Evolutionary conservation across 2,113 vertebrate species (phyloP).

Genomic region (Anarrhichthys ocellatus): DNA sequence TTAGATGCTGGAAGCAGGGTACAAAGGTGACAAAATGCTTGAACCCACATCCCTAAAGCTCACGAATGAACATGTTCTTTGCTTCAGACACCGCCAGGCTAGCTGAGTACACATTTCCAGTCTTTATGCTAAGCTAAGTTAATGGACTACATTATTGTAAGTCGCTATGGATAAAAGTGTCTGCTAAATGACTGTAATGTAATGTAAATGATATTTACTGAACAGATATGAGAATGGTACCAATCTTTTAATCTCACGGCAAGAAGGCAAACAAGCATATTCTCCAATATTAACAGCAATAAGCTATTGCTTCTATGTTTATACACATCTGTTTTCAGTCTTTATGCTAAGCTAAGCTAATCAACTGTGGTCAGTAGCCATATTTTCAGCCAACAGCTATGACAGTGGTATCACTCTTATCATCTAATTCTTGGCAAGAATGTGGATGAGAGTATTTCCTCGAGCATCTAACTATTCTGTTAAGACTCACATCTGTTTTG

Average conservation of each 20-base stretch:
- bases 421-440: not conserved
- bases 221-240: not conserved
- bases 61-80: not conserved
- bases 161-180: no score
- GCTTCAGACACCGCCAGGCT: not conserved
- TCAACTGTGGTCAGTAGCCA: not conserved
- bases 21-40: not conserved
- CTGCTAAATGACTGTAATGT: no score
- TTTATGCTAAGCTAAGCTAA: not conserved
- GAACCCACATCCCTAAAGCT: not conserved
- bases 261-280: not conserved
- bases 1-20: not conserved
- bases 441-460: not conserved
- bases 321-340: not conserved
- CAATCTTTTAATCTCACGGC: not conserved
- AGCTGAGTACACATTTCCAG: not conserved
- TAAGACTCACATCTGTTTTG: not conserved
- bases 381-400: not conserved
- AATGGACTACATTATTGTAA: not conserved
- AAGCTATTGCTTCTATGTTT: not conserved
- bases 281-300: not conserved
- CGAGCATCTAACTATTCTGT: not conserved
- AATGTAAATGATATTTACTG: not conserved
- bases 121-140: slow-evolving; percentile 4
- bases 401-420: not conserved